phyloP scores from a whole-genome alignment of 2,888 invertebrate species.

The Baronia brevicornis region DNA sequence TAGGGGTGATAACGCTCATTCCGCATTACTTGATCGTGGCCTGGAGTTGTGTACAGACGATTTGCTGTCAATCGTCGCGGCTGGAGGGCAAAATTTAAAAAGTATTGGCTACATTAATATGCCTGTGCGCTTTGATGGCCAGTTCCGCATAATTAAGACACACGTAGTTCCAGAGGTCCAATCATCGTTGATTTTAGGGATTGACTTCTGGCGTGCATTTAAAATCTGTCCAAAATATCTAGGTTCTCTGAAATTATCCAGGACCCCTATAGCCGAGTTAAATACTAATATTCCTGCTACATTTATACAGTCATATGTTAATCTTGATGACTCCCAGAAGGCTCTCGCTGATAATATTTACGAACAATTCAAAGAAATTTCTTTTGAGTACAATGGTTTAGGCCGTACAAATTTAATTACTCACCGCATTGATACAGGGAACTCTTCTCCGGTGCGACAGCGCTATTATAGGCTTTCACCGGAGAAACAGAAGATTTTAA shows the following conservation, averaged over 20 bases:
- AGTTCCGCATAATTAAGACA: constrained; percentile 14
- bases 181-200: constrained; percentile 17
- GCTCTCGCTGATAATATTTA: too few relatives aligned
- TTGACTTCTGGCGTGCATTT: constrained; percentile 18
- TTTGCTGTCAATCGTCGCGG: constrained; percentile 8
- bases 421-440: constrained; percentile 24
- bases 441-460: constrained; percentile 21
- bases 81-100: constrained; percentile 13
- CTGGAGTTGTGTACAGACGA: constrained; percentile 1
- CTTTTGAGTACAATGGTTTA: constrained; percentile 15
- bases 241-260: background rate
- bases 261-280: constrained; percentile 8
- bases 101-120: constrained; percentile 16
- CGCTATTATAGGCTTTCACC: constrained; percentile 20
- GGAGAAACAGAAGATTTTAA: constrained; percentile 16
- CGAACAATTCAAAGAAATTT: constrained; percentile 18
- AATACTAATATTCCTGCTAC: constrained; percentile 11
- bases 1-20: constrained; percentile 18
- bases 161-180: constrained; percentile 18
- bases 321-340: too few relatives aligned
- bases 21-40: constrained; percentile 1
- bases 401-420: constrained; percentile 20
- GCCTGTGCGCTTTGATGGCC: constrained; percentile 15
- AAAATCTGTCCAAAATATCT: constrained; percentile 11
- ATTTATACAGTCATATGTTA: too few relatives aligned